Base-by-base conservation (phyloP, 2,797 vertebrate species). In the Falco biarmicus region DNA sequence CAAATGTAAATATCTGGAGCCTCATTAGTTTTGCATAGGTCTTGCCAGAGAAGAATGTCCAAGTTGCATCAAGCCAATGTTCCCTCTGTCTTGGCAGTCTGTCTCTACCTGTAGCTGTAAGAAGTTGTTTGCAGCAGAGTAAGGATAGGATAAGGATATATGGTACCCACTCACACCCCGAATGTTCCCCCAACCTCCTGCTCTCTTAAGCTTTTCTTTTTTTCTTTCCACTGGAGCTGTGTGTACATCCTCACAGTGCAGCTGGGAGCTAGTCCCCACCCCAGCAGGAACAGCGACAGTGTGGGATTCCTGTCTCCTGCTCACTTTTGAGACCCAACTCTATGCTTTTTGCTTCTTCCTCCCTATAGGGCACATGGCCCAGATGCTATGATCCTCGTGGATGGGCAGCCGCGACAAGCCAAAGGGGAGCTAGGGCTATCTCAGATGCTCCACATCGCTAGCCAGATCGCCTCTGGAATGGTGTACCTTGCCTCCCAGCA, bases 401-500 rank as follows among this genome's bases (percentile, higher is more conserved):
- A 99, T 11, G 99, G 99, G 57, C 99, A 99, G 96, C 99, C 99
- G 3, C 98, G 99, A 95, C 99, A 99, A 97, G 98, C 99, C 91
- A 99, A 99, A 43, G 99, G 99, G 25, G 99, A 99, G 97, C 98
- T 99, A 47, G 99, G 99, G 54, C 98, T 99, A 45, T 99, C 99
- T 50, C 99, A 99, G 97, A 99, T 99, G 99, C 98, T 99, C 68
- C 99, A 99, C 98, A 99, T 99, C 10, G 99, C 99, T 54, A 98
- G 99, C 77, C 99, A 99, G 98, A 99, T 99, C 8, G 99, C 99
- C 93, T 99, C 99, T 16, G 99, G 99, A 87, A 99, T 99, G 99
- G 99, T 99, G 61, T 99, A 99, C 98, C 98, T 99, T 92, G 98
- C 98, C 93, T 99, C 99, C 50, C 99, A 99, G 98, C 99, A 99